Percentiles rank a stretch among this genome's conserved stretches.
These are phyloP conservation scores for Lysiphlebus fabarum DNA, from an alignment of 1,140 invertebrate genomes.

Conservation along the genomic window DNA sequence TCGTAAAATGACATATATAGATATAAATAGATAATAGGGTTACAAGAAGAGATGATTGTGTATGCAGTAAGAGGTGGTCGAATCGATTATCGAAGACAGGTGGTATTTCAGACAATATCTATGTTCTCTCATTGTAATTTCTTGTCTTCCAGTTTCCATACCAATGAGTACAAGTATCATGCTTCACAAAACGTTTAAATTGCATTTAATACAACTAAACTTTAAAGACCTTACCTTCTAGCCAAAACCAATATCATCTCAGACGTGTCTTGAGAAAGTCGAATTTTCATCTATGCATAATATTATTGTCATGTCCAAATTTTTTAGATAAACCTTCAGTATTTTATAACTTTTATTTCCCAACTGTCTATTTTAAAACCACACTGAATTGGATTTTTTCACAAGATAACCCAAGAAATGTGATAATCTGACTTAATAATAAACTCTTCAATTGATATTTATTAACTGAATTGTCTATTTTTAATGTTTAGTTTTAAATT, in stretches of 20 bases:
- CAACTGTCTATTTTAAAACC: no score
- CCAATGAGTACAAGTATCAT: conserved; percentile 34
- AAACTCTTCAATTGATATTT: no score
- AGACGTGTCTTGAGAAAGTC: no score
- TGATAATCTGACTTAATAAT: no score
- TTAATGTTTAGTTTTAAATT: no score
- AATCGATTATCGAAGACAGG: conserved; percentile 41
- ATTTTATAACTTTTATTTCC: neutral
- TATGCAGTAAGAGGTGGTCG: conserved; percentile 43
- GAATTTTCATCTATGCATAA: neutral
- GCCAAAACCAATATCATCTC: no score
- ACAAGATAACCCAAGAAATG: no score
- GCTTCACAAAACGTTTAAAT: conserved; percentile 14
- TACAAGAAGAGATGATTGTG: conserved; percentile 40
- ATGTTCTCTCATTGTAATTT: conserved; percentile 45
- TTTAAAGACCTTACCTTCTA: neutral
- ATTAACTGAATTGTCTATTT: no score
- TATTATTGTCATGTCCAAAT: neutral
- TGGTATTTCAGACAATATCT: conserved; percentile 35
- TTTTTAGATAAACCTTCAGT: conserved; percentile 9
- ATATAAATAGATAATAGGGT: conserved; percentile 39
- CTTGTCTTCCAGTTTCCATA: conserved; percentile 47
- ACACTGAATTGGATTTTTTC: no score
- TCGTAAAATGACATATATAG: conserved; percentile 22
- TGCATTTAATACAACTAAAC: conserved; percentile 21